Evolutionary conservation across 2,888 invertebrate genomes (phyloP).

Genomic region (Callosobruchus maculatus): DNA sequence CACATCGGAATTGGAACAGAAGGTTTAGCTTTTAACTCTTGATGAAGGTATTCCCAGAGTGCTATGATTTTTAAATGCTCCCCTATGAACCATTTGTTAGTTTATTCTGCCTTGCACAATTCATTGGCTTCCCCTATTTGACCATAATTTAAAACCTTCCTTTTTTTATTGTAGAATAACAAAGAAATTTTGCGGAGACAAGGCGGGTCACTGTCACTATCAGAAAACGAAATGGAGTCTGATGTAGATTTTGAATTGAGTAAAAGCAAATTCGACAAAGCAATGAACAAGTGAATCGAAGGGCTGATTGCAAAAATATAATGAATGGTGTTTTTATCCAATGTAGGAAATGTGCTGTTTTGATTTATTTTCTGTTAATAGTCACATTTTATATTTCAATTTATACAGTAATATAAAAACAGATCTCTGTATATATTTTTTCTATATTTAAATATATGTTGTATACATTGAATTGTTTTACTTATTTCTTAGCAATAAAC

Average conservation of each 20-base stretch:
- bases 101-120: not conserved
- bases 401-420: not conserved
- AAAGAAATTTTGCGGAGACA: constrained; percentile 51
- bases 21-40: no score
- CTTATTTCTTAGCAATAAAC: not conserved
- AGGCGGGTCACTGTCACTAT: constrained; percentile 76
- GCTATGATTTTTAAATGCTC: no score
- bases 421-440: not conserved
- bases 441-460: not conserved
- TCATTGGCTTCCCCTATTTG: no score
- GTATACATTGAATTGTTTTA: not conserved
- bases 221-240: constrained; percentile 79
- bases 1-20: no score
- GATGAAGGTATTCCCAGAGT: no score
- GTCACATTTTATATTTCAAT: not conserved
- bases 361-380: not conserved
- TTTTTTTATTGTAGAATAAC: constrained; percentile 14
- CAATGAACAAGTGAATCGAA: not conserved
- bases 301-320: not conserved
- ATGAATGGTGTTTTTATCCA: not conserved
- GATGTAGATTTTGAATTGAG: constrained; percentile 52
- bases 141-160: not conserved
- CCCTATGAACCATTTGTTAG: not conserved
- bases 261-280: not conserved
- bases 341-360: not conserved